Base-by-base conservation (phyloP, 2,797 vertebrate species). In the Sebastes alutus region DNA sequence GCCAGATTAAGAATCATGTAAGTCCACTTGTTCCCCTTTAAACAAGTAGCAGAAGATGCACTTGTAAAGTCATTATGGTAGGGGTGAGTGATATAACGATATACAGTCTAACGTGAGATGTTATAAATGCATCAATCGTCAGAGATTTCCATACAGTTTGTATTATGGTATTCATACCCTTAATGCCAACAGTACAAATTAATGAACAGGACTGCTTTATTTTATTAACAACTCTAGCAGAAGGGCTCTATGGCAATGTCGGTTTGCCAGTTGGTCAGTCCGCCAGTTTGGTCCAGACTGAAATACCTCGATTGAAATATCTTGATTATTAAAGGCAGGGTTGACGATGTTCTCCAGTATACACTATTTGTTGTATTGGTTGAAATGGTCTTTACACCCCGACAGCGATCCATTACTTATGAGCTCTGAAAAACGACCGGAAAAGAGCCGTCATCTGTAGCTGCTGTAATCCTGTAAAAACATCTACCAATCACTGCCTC, bases 1-100 rank as follows among this genome's bases (percentile, higher is more conserved):
- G 7, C 30, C 82, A 82, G 66, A 88, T 87, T 80, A 80, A 75
- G 75, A 89, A 69, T 83, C 72, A 66, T 89, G 74, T 76, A 79
- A 80, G 2, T 62, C 62, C 49, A 73, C 55, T 84, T 81, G 46
- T 74, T 16, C 16, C 16, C 58, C 22, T 65, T 80, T 58, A 52
- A 61, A 75, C 60, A 67, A 77, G 80, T 46, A 77, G 72, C n/a
- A 62, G 35, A 25, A 35, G 27, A 75, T 84, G 58, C 60, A 30
- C 23, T 35, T 55, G 2, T 71, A 14, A 56, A 84, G 80, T 73
- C 54, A 72, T 78, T 72, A 84, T 16, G 46, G 25, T 13, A 8
- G 10, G 5, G 6, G 22, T 23, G 42, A 23, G 54, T 1, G 27
- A 54, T 42, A 56, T 55, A 42, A 75, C 1, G 10, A 56, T 7